Percentiles rank a stretch among this genome's conserved stretches.
Evolutionary conservation across 1,140 invertebrate genomes (phyloP).

Genomic region (Acromyrmex heyeri): DNA sequence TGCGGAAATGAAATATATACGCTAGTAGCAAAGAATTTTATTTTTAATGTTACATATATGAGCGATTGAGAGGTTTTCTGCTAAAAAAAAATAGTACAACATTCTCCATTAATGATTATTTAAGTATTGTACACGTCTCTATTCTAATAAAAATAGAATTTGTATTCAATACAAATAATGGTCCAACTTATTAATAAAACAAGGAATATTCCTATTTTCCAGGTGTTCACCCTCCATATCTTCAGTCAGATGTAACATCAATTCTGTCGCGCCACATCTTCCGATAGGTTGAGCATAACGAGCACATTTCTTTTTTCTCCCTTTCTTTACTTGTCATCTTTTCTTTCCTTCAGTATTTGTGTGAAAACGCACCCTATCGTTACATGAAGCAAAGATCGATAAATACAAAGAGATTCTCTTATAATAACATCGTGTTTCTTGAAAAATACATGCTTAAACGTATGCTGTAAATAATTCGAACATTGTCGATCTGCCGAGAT

Average conservation of each 20-base stretch:
- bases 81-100: too few species aligned
- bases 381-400: conserved; percentile 39
- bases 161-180: too few species aligned
- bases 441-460: conserved; percentile 8
- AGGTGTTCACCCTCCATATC: too few species aligned
- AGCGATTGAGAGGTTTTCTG: too few species aligned
- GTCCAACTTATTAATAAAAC: too few species aligned
- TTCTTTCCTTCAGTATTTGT: conserved; percentile 23
- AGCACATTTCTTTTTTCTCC: conserved; percentile 29
- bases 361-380: conserved; percentile 25
- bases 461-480: not conserved
- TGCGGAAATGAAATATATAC: too few species aligned
- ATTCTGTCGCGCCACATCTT: conserved; percentile 3
- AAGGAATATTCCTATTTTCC: too few species aligned
- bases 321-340: not conserved
- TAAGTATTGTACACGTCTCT: too few species aligned
- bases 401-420: not conserved
- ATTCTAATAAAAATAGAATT: too few species aligned
- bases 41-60: too few species aligned
- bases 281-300: conserved; percentile 21
- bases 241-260: not conserved
- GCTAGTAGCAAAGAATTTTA: too few species aligned
- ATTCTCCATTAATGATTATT: too few species aligned
- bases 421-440: not conserved
- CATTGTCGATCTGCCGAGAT: not conserved